Base-by-base conservation (phyloP, 2,888 invertebrate species). In the Sturmia bella region DNA sequence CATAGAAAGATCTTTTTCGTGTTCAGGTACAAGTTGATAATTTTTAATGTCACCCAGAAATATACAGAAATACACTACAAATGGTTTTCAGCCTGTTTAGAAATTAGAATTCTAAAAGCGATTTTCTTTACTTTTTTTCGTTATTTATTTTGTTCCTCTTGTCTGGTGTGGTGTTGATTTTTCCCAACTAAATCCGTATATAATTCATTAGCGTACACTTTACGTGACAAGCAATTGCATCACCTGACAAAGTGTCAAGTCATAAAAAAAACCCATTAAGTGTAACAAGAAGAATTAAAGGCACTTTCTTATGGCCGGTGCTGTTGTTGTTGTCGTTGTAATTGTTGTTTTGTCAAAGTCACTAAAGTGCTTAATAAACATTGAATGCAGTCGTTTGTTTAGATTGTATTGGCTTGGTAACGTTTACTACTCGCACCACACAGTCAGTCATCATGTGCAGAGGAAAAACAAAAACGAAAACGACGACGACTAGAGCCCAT, bases 161-260 rank as follows among this genome's bases (percentile, higher is more conserved):
- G 32, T 17, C 52, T 57, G 39, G 15, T 68, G 66, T 57, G 39
- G 15, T 68, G 66, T 57, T 64, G 17, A 15, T 50, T 50, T 32
- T 59, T 66, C 50, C 68, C 15, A 27, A 68, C 59, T 48, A 59
- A 76, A 59, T 76, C 43, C 59, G 68, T 52, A 21, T 76, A 61
- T 69, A 69, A 61, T 69, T 76, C 76, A 69, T 76, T 76, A 61
- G 48, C 45, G 61, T 69, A 48, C 70, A 64, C 70, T 64, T 70
- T 70, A 70, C 69, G 63, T 63, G 70, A 63, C 77, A 77, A 77
- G 56, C 70, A 77, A 70, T 77, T 77, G 77, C 70, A 70, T 77
- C 77, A 77, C 77, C 70, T 77, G 70, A 70, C 77, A 70, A 77
- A 77, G 63, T 77, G 77, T 77, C 77, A 70, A 48, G 48, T 70